Evolutionary conservation across 1,140 invertebrate species (phyloP), one percentile per base, ranked within the genome.

Genomic region (Drosophila tsacasi): DNA sequence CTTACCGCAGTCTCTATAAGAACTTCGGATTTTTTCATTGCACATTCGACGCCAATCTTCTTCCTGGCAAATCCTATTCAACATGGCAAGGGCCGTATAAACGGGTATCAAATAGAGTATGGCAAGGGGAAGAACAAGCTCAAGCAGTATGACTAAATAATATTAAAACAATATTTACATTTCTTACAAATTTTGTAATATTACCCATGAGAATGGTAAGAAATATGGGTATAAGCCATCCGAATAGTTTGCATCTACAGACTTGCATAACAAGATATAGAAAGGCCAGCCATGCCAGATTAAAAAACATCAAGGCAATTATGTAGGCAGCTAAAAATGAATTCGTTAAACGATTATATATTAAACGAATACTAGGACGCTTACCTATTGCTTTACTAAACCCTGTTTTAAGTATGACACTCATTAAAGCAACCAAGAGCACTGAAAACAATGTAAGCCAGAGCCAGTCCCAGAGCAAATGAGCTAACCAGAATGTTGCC

Each of bases 401-500:
- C 2, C 4, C 27, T 57, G 39, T 7, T n/a, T 15, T 3, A 39
- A 52, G 25, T 27, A 27, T 37, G 5, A 19, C 15, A n/a, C n/a
- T 13, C 61, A 65, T 57, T 12, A 64, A 2, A 8, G 13, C 2
- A 9, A 65, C 27, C 19, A 71, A 37, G 1, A 54, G 5, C 3
- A 49, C 15, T 6, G 40, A 47, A 30, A 66, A 32, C 9, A 57
- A 5, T 5, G 49, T 60, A 19, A 74, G 65, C 7, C 19, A 55
- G 7, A 61, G 12, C 47, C 71, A 74, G 19, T 69, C 65, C 40
- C 49, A 62, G 3, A 75, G 19, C 10, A 57, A 57, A 17, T 75
- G 66, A 9, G 40, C 7, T 23, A 75, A 23, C 66, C 66, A 57
- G 27, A 75, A 75, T 15, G 66, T 75, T 12, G 66, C 32, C 72